These are phyloP conservation scores for Neopelma chrysocephalum DNA, from an alignment of 2,797 vertebrate genomes.

Conservation along the genomic window DNA sequence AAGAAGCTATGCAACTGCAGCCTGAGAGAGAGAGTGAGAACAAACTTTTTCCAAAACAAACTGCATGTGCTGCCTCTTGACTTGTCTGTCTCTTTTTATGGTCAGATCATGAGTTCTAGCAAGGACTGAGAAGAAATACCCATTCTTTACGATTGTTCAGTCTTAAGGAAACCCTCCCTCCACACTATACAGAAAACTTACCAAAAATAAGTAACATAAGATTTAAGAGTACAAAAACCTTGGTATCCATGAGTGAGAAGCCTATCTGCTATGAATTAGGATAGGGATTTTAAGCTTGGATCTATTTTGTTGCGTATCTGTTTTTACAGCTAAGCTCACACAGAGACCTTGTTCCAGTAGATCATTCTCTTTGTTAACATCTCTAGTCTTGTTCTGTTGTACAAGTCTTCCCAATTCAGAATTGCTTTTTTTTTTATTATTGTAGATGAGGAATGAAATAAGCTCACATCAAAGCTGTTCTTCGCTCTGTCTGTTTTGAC, in stretches of 20 bases:
- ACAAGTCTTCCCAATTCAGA: not conserved
- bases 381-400: not conserved
- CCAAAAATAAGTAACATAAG: not conserved
- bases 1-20: not conserved
- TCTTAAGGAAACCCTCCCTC: not conserved
- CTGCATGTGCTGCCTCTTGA: not conserved
- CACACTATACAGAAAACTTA: not conserved
- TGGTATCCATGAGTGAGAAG: not conserved
- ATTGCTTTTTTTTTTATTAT: not conserved
- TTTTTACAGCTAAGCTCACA: not conserved
- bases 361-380: not conserved
- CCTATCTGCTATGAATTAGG: not conserved
- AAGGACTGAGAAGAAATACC: not conserved
- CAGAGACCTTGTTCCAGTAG: not conserved
- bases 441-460: not conserved
- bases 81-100: not conserved
- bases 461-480: slow-evolving; percentile 46
- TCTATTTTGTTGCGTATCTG: not conserved
- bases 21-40: not conserved
- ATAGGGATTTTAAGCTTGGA: not conserved
- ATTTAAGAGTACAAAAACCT: not conserved
- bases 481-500: slow-evolving; percentile 41
- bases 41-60: not conserved
- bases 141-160: not conserved
- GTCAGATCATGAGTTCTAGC: not conserved